Conservation (phyloP, 2,797 vertebrate genomes). For the Lagocephalus sceleratus region DNA sequence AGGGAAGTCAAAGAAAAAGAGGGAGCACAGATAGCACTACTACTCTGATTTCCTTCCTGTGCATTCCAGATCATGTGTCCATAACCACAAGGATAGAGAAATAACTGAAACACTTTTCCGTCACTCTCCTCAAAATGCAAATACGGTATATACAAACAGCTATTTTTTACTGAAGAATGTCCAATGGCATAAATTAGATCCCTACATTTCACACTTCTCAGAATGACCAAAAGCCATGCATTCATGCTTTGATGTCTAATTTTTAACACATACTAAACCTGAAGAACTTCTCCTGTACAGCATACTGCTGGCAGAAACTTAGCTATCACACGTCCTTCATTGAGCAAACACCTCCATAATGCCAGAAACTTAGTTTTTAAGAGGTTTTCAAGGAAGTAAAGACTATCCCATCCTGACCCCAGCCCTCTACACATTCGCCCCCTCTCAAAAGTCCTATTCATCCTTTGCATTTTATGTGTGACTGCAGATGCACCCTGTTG, state of each 20-base stretch:
- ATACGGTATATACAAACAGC: background rate
- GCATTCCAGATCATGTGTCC: conserved; percentile 78
- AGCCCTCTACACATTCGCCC: conserved; percentile 37
- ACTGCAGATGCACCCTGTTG: conserved; percentile 46
- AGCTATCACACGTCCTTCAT: conserved; percentile 27
- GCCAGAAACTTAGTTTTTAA: conserved; percentile 43
- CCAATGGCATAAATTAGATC: too few relatives aligned
- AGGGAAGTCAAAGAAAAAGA: conserved; percentile 60
- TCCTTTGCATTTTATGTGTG: conserved; percentile 61
- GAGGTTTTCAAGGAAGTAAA: conserved; percentile 48
- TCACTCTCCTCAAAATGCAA: background rate
- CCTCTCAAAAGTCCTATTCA: conserved; percentile 43
- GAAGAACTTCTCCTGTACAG: conserved; percentile 30
- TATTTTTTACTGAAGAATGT: too few relatives aligned
- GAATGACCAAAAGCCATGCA: too few relatives aligned
- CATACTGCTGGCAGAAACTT: conserved; percentile 37
- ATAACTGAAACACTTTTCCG: background rate
- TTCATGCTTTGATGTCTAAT: too few relatives aligned
- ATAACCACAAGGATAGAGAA: conserved; percentile 73
- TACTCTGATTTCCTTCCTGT: conserved; percentile 74
- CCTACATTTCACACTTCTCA: too few relatives aligned
- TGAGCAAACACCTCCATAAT: conserved; percentile 25
- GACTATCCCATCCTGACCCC: conserved; percentile 36
- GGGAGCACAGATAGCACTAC: conserved; percentile 69
- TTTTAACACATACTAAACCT: conserved; percentile 5